A percentile compares a stretch with the other conserved stretches of the same genome.
Conservation (phyloP, 2,888 invertebrate genomes). For the Tetheella fluctuosa region DNA sequence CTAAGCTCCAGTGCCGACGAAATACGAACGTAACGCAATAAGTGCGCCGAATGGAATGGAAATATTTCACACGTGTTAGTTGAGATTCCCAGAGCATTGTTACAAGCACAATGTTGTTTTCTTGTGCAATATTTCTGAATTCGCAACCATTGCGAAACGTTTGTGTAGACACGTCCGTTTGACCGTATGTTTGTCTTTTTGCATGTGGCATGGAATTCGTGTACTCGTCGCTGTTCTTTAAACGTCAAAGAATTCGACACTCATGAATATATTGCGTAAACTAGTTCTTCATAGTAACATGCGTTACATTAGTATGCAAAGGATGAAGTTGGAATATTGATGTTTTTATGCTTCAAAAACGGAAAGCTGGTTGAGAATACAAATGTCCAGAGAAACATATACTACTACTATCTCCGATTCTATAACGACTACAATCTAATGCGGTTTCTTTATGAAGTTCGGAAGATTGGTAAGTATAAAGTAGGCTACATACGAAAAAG, state of each 20-base stretch:
- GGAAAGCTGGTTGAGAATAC: constrained; percentile 23
- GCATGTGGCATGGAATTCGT: constrained; percentile 54
- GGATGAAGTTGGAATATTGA: constrained; percentile 29
- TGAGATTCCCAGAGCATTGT: constrained; percentile 72
- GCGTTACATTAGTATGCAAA: constrained; percentile 38
- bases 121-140: constrained; percentile 78
- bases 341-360: constrained; percentile 38
- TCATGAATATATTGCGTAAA: constrained; percentile 5
- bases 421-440: too few relatives aligned
- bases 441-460: too few relatives aligned
- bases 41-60: constrained; percentile 32
- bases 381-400: constrained; percentile 16
- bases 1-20: constrained; percentile 16
- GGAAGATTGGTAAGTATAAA: too few relatives aligned
- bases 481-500: too few relatives aligned
- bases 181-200: constrained; percentile 59
- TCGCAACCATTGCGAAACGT: constrained; percentile 70
- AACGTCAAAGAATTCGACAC: constrained; percentile 23
- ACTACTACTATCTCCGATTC: not conserved
- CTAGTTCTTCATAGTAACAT: constrained; percentile 14
- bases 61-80: constrained; percentile 53
- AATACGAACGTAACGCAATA: constrained; percentile 24
- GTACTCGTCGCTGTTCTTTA: constrained; percentile 35
- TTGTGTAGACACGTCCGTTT: constrained; percentile 64
- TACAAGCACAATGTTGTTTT: constrained; percentile 73